Percentiles rank a stretch among this genome's conserved stretches.
Conservation (phyloP, 2,797 vertebrate genomes). For the Gephyroberyx darwinii region DNA sequence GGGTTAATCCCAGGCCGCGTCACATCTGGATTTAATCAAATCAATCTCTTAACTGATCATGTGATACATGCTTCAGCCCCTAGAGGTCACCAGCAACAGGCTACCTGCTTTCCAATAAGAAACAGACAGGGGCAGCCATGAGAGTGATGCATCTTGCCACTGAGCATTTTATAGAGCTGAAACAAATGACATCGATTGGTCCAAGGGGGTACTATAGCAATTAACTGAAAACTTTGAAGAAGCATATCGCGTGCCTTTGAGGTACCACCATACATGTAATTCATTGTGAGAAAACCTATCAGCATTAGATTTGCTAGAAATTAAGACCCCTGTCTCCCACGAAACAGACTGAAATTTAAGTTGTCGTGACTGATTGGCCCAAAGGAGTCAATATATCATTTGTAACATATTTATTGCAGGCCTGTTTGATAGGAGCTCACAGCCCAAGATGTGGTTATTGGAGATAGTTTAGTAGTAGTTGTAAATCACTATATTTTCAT, state of each 20-base stretch:
- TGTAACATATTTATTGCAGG: not conserved
- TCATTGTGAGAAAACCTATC: not conserved
- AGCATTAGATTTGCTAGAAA: no score
- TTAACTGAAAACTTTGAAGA: not conserved
- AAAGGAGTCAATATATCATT: no score
- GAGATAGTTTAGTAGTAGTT: not conserved
- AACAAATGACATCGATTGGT: no score
- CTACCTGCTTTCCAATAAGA: not conserved
- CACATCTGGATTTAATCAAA: slow-evolving; percentile 68
- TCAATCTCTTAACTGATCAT: slow-evolving; percentile 36
- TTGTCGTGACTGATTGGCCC: no score
- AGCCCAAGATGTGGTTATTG: not conserved
- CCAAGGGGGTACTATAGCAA: no score
- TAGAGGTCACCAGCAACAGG: slow-evolving; percentile 35
- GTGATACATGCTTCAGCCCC: slow-evolving; percentile 22
- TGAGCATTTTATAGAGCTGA: not conserved
- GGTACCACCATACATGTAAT: not conserved
- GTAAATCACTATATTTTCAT: not conserved
- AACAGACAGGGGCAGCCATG: no score
- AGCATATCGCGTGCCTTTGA: not conserved
- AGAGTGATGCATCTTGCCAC: no score
- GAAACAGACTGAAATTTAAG: no score
- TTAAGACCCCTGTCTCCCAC: no score
- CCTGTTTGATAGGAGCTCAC: not conserved
- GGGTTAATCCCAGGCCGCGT: slow-evolving; percentile 54